phyloP scores from a whole-genome alignment of 2,797 vertebrate genomes.

The Enteromius unitaeniatus region DNA sequence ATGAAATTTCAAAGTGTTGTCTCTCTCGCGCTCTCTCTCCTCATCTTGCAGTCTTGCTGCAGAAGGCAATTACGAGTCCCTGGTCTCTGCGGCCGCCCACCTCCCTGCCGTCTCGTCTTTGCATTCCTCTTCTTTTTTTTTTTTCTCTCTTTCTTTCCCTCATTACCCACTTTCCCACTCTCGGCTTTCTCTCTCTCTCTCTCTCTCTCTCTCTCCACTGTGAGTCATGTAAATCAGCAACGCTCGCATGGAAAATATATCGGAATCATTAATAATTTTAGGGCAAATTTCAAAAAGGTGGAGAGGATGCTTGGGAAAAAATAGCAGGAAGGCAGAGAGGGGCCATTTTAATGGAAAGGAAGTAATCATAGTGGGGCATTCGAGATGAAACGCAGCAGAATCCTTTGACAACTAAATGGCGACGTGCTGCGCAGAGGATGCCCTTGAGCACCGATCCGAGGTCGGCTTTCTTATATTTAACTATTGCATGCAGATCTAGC shows the following conservation, averaged over 20 bases:
- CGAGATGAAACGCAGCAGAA: conserved; percentile 42
- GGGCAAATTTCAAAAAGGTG: conserved; percentile 47
- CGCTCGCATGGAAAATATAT: conserved; percentile 45
- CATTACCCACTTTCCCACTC: conserved; percentile 38
- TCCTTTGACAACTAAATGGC: conserved; percentile 46
- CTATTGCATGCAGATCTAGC: not conserved
- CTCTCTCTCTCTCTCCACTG: conserved; percentile 2
- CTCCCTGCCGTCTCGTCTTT: conserved; percentile 30
- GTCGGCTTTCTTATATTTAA: conserved; percentile 14
- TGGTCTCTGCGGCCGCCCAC: conserved; percentile 21
- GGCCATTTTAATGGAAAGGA: conserved; percentile 31
- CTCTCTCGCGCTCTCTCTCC: conserved; percentile 36
- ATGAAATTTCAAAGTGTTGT: conserved; percentile 60
- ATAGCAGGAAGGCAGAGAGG: conserved; percentile 3
- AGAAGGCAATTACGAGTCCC: conserved; percentile 61
- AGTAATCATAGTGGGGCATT: conserved; percentile 33
- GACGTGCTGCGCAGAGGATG: not conserved
- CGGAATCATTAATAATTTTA: conserved; percentile 57
- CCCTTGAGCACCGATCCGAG: conserved; percentile 25
- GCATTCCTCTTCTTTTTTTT: conserved; percentile 2
- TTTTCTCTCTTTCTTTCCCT: not conserved
- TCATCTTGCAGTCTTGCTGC: conserved; percentile 48
- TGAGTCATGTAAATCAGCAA: conserved; percentile 60
- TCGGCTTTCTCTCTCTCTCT: not conserved
- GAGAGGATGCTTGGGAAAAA: conserved; percentile 15